Base-by-base conservation (phyloP, 2,113 vertebrate genomes). In the Craseonycteris thonglongyai region DNA sequence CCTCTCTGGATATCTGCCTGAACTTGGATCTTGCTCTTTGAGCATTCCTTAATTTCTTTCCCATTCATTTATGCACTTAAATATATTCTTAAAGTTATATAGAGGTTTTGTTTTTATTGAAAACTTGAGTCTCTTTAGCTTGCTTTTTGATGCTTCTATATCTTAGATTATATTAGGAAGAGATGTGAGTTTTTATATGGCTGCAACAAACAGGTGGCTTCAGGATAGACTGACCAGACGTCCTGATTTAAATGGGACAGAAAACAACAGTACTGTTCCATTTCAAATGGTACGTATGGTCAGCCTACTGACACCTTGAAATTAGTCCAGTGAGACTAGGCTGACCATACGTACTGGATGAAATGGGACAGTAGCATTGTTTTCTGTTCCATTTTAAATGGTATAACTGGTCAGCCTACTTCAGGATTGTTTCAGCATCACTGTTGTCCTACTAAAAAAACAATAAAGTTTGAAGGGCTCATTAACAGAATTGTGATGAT, bases 401-500 rank as follows among this genome's bases (percentile, higher is more conserved):
- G n/a, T n/a, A n/a, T n/a, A n/a, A n/a, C n/a, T n/a, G n/a, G n/a
- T n/a, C n/a, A n/a, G n/a, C n/a, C n/a, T n/a, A n/a, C 33, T 76
- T 87, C 18, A 76, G 54, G 28, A 92, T 30, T 63, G 28, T 71
- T 90, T 90, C 42, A 68, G 85, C 85, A 65, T 90, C 6, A 54
- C 51, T 80, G 58, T 49, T 69, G 90, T 88, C 82, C 21, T 72
- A 87, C 19, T 88, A 94, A 85, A 94, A 94, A 90, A 35, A 12
- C 66, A 88, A 88, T 95, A 40, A 95, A 56, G 71, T 78, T 84
- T 72, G 61, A 95, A 96, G 85, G 26, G 68, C 65, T 80, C 68
- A 92, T 95, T 96, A 96, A 30, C 66, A 76, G 89, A 96, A 90
- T 92, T 84, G 68, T 15, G 61, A 54, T 82, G 76, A 14, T 71